Evolutionary conservation across 2,113 vertebrate genomes (phyloP), one percentile per base, ranked within the genome.

Genomic region (Sapajus apella): DNA sequence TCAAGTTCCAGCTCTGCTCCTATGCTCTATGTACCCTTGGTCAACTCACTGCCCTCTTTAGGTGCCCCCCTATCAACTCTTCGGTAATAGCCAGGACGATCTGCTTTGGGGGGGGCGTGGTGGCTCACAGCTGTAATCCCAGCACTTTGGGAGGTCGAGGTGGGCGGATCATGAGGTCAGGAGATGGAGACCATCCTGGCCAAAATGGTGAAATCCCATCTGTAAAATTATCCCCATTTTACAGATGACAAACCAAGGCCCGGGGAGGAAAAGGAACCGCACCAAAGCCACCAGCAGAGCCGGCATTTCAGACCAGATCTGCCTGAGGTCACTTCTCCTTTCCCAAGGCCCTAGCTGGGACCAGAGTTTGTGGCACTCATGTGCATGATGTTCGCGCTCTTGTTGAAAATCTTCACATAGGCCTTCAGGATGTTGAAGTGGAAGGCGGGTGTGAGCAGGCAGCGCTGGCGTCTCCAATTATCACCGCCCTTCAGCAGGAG

Each of bases 371-470:
- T 77, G 75, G 55, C 4, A 93, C 99, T 98, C 96, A 99, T 99
- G 0, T 99, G 99, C 99, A 99, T 98, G 97, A 98, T 98, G 61
- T 98, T 85, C 13, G 98, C 82, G 4, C 99, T 99, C 47, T 97
- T 92, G 96, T 98, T 99, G 94, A 99, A 99, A 11, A 98, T 83
- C 8, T 85, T 25, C 11, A 99, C 3, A 45, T 99, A 99, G 75
- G 93, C 96, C 97, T 99, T 99, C 70, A 99, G 97, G 89, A 99
- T 98, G 30, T 99, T 98, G 18, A 99, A 99, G 61, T 99, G 99
- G 97, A 99, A 99, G 5, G 99, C 99, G 0, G 99, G 99, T 0
- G 99, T 99, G 79, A 99, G 98, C 87, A 99, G 96, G 5, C 98
- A 98, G 0, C 99, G 98, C 35, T 97, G 99, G 8, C 89, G 98